Conservation (phyloP, 1,140 invertebrate genomes). For the Papilio machaon region DNA sequence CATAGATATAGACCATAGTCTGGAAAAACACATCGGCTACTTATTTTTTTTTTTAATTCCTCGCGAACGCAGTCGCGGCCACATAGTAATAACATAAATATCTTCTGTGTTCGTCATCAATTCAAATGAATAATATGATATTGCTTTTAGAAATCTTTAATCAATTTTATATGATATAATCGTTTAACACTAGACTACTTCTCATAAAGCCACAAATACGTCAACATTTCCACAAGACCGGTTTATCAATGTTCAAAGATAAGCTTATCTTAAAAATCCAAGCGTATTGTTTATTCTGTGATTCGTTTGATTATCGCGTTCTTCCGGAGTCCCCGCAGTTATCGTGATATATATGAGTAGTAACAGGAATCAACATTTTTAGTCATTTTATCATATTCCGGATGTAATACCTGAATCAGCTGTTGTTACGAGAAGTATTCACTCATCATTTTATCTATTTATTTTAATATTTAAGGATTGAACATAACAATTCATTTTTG, state of each 20-base stretch:
- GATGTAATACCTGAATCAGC: not conserved
- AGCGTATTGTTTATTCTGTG: constrained; percentile 18
- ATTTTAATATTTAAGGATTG: not conserved
- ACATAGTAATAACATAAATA: too few relatives aligned
- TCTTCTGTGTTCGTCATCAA: too few relatives aligned
- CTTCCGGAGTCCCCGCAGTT: constrained; percentile 12
- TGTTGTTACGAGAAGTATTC: not conserved
- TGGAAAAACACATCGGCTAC: too few relatives aligned
- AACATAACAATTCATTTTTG: not conserved
- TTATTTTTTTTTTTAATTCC: too few relatives aligned
- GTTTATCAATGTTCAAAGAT: not conserved
- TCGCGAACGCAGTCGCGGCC: too few relatives aligned
- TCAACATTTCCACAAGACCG: not conserved
- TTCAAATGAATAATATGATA: too few relatives aligned
- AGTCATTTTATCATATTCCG: not conserved
- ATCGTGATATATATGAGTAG: not conserved
- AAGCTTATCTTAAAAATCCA: constrained; percentile 11
- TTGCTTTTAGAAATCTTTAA: too few relatives aligned
- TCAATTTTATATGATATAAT: too few relatives aligned
- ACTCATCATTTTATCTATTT: not conserved
- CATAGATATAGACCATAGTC: too few relatives aligned
- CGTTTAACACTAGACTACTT: not conserved
- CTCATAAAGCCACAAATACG: not conserved
- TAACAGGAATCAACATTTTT: not conserved
- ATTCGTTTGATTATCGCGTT: constrained; percentile 10